These are phyloP conservation scores for Mythimna pallens DNA, from an alignment of 2,888 invertebrate genomes.

Conservation along the genomic window DNA sequence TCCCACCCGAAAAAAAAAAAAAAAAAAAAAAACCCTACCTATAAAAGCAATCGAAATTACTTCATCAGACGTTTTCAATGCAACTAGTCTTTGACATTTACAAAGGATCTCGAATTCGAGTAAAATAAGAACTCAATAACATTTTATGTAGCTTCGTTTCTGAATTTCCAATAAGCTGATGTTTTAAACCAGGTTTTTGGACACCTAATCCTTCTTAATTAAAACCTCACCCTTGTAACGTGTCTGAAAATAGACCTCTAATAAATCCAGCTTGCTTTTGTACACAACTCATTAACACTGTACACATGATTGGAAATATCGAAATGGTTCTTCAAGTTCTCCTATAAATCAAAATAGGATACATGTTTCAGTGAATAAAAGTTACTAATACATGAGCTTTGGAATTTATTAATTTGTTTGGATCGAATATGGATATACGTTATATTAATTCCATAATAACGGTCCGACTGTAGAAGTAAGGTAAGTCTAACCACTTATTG, in stretches of 20 bases:
- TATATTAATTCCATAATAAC: too few relatives aligned
- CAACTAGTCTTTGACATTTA: constrained; percentile 9
- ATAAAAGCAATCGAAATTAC: not conserved
- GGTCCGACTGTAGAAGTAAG: not conserved
- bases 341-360: not conserved
- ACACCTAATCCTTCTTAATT: constrained; percentile 24
- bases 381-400: not conserved
- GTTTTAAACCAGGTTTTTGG: not conserved
- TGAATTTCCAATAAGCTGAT: not conserved
- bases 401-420: not conserved
- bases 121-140: constrained; percentile 4
- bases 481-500: not conserved
- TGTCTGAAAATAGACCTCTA: not conserved
- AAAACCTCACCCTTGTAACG: constrained; percentile 13
- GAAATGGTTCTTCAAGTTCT: not conserved
- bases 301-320: constrained; percentile 6
- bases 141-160: not conserved
- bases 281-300: not conserved
- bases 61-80: constrained; percentile 6
- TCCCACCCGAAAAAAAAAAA: too few relatives aligned
- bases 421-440: not conserved
- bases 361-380: not conserved
- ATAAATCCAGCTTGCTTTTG: not conserved
- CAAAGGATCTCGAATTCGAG: not conserved
- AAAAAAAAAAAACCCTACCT: too few relatives aligned